Base-by-base conservation (phyloP, 2,113 vertebrate species). In the Cryptomyrus ogoouensis region DNA sequence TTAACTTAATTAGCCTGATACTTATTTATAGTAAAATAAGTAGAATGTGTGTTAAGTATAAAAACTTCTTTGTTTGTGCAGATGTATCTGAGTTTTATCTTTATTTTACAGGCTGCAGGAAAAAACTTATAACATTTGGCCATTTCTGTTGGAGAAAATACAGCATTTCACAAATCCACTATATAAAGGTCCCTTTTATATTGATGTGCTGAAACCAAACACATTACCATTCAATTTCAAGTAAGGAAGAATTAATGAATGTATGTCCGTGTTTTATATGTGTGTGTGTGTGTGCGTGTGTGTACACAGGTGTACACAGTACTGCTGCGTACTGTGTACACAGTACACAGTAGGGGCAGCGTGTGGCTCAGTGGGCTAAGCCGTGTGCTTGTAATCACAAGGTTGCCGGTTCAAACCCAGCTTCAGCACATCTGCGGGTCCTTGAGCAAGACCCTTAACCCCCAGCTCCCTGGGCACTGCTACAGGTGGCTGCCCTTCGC, bases 121-220 rank as follows among this genome's bases (percentile, higher is more conserved):
- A 93, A 97, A 94, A 92, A 97, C 96, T 2, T 95, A 97, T 93
- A 97, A 96, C 0, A 74, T 97, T 90, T 97, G 96, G 96, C 95
- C 96, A 87, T 96, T 96, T 93, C 95, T 97, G 35, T 91, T 96
- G 6, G 93, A 96, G 90, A 96, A 94, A 93, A 96, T 94, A 90
- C 92, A 94, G 42, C 95, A 96, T 87, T 94, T 96, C 92, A 93
- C 91, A 83, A 97, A 97, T 91, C 96, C 96, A 42, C 91, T 97
- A 80, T 97, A 97, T 93, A 96, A 92, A 93, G 94, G 94, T 0
- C 44, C 86, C 8, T 89, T 93, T 90, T 91, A 94, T 88, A 96
- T 95, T 90, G 93, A 91, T 10, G 91, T 96, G 13, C 94, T 97
- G 19, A 94, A 92, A 62, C 96, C 96, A 58, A 96, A 94, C 93